Evolutionary conservation across 2,888 invertebrate genomes (phyloP), one percentile per base, ranked within the genome.

Genomic region (Ferrisia virgata): DNA sequence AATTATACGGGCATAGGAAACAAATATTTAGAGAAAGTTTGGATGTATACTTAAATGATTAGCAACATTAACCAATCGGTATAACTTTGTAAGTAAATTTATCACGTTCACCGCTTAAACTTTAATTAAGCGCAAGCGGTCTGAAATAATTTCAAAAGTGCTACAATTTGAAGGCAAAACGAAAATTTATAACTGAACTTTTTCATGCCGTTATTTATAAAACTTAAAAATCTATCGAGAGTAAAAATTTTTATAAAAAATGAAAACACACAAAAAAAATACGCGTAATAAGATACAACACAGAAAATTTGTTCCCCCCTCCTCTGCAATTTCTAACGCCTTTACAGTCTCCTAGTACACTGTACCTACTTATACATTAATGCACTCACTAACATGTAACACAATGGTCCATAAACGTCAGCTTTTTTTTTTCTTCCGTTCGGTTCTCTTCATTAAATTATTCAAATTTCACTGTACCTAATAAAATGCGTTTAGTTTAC

Each of bases 171-270:
- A 28, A 64, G 64, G 28, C 25, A 11, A 28, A 28, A 64, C 28
- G 64, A 18, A 64, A 28, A 64, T 64, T 64, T 64, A 64, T 15
- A 28, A 13, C 28, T 28, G 2, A 28, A 28, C 28, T 8, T 58
- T 58, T 64, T 6, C 18, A 1, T 22, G 53, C 43, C n/a, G 6
- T 64, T 28, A 28, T 64, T 64, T 8, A 3, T 6, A 28, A 28
- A 28, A 64, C 28, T 64, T 28, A 6, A 5, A 76, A 76, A 76
- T 18, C 36, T 36, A 76, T 36, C 72, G 33, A 31, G 18, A 36
- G 36, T 76, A 36, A 36, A 36, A 8, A 76, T 76, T 76, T 76
- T 76, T 36, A 76, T 76, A 76, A 33, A 76, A 76, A 76, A 76
- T n/a, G n/a, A n/a, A n/a, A n/a, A n/a, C n/a, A n/a, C n/a, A n/a